Conservation (phyloP, 2,888 invertebrate genomes). For the Oscheius sp. region DNA sequence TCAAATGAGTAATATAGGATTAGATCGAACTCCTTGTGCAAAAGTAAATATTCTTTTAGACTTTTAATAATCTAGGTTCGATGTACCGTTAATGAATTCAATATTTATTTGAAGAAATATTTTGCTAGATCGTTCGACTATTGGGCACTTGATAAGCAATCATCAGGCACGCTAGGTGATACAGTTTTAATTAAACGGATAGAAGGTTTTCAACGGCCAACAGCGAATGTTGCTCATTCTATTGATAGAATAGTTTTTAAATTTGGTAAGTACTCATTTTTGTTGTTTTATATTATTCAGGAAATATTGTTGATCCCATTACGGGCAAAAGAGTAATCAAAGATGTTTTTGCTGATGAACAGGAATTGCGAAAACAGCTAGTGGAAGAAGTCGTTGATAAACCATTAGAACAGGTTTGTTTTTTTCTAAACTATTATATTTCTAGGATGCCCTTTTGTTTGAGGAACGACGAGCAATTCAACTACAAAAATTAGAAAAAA, state of each 20-base stretch:
- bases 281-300: constrained; percentile 18
- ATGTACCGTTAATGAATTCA: constrained; percentile 64
- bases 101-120: constrained; percentile 64
- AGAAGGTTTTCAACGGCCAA: constrained; percentile 52
- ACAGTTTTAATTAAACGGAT: constrained; percentile 60
- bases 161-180: constrained; percentile 55
- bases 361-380: constrained; percentile 52
- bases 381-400: constrained; percentile 61
- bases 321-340: constrained; percentile 60
- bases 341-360: constrained; percentile 59
- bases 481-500: constrained; percentile 42
- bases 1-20: constrained; percentile 60
- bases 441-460: constrained; percentile 54
- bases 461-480: constrained; percentile 59
- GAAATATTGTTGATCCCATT: constrained; percentile 62
- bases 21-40: constrained; percentile 62
- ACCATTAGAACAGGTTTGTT: constrained; percentile 50
- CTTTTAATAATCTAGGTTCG: constrained; percentile 48
- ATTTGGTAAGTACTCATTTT: constrained; percentile 42
- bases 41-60: constrained; percentile 38
- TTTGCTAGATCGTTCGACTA: constrained; percentile 62
- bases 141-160: constrained; percentile 61
- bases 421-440: not conserved
- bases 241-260: constrained; percentile 61
- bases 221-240: constrained; percentile 56